Evolutionary conservation across 2,888 invertebrate species (phyloP), one percentile per base, ranked within the genome.

Genomic region (Tetranychus truncatus): DNA sequence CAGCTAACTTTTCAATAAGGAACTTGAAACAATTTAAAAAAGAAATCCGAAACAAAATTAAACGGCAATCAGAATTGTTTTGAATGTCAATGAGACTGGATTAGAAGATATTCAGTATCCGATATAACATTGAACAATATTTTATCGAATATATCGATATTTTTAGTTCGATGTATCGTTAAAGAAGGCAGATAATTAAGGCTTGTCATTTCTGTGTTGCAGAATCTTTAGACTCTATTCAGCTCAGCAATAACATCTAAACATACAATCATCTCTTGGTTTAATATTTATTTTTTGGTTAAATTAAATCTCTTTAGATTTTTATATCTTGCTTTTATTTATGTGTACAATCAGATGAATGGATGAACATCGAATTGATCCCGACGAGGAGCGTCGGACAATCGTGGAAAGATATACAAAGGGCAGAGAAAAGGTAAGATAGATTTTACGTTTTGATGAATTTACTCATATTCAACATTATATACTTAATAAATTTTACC

Each of bases 371-470:
- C 34, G 34, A 67, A 74, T 66, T 71, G 75, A 73, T n/a, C 74
- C 76, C 21, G 74, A 66, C 11, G 76, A 76, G n/a, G 77, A 77
- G 69, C 67, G 74, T 34, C 66, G 76, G 34, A 72, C 46, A n/a
- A 77, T 76, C 44, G 72, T 77, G 1, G 72, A 74, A 45, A 76
- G 74, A 45, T 77, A 77, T 66, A 21, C 55, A 66, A 74, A 71
- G 34, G 77, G 77, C 20, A 69, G 77, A 65, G 77, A 77, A 65
- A 55, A 73, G 65, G 44, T 65, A 55, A 73, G 44, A 66, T 11
- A 74, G 73, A 20, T 74, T 77, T 34, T 76, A 79, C 55, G 78
- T 77, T 18, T 79, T 78, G 78, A 78, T 79, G 77, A 78, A 79
- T 76, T 78, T 78, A 46, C 74, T 69, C 21, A 21, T 69, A 20